Base-by-base conservation (phyloP, 2,797 vertebrate genomes). In the Lepus townsendii region DNA sequence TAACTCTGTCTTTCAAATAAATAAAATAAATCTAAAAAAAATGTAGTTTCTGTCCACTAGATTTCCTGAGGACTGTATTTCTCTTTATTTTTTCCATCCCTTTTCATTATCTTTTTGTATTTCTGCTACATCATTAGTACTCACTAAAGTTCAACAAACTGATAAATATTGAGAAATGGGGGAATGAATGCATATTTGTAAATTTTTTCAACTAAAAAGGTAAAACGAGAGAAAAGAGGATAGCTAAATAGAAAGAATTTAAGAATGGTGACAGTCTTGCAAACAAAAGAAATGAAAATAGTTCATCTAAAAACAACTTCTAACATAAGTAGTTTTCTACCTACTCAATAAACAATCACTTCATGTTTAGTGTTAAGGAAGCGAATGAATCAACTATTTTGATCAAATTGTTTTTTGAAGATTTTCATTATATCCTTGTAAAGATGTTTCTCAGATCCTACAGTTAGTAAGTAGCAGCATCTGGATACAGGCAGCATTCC, bases 331-430 rank as follows among this genome's bases (percentile, higher is more conserved):
- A 78, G 60, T 62, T 90, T 88, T 90, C n/a, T 90, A 22, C 7
- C 20, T 91, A 77, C 8, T 85, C 76, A 77, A 3, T 82, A 26
- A 86, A 72, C 20, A 83, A 77, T 86, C 14, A 65, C 57, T 69
- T 57, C 52, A 50, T 85, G 30, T 89, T 88, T 80, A 24, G 22
- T 80, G 20, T 80, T 94, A 80, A 69, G 24, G 63, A 12, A 75
- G 0, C 14, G 32, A 91, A 90, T 20, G 11, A 60, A 69, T 88
- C 42, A 79, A 52, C 69, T 7, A 57, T 26, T 52, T 82, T 60
- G 27, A 17, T 72, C 35, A 72, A 91, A 89, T 54, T 85, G 38
- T 80, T 93, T 95, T 47, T 85, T 72, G 38, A 88, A 76, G 42
- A 79, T 57, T 93, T 22, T 93, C 35, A 27, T 95, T 85, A 80